phyloP scores from a whole-genome alignment of 2,888 invertebrate genomes.

The Uropetala carovei region DNA sequence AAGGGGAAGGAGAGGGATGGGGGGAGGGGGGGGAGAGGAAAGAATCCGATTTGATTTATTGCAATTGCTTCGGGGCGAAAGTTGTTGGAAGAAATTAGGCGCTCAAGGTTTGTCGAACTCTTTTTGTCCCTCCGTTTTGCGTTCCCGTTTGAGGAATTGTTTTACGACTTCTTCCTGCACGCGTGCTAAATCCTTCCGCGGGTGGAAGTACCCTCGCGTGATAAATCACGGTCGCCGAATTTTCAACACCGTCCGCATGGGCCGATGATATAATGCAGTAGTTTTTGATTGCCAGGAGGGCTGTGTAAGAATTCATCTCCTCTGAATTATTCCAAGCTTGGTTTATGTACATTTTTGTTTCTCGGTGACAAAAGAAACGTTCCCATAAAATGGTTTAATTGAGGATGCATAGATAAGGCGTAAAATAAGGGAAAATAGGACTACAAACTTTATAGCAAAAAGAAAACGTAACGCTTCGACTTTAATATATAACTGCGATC shows the following conservation, averaged over 20 bases:
- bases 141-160: slow-evolving; percentile 24
- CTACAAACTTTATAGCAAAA: too few species aligned
- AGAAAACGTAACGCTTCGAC: too few species aligned
- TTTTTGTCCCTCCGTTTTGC: slow-evolving; percentile 6
- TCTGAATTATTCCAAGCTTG: background rate
- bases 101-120: slow-evolving; percentile 29
- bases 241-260: background rate
- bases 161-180: background rate
- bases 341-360: background rate
- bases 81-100: slow-evolving; percentile 35
- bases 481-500: too few species aligned
- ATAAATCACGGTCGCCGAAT: background rate
- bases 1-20: background rate
- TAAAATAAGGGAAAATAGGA: too few species aligned
- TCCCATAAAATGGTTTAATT: too few species aligned
- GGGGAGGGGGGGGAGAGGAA: background rate
- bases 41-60: slow-evolving; percentile 1
- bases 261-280: slow-evolving; percentile 8
- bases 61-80: background rate
- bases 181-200: slow-evolving; percentile 32
- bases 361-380: too few species aligned
- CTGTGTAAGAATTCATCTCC: background rate
- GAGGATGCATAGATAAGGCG: too few species aligned
- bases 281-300: background rate
- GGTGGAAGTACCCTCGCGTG: background rate